Conservation (phyloP, 2,888 invertebrate genomes). For the Meloe dianella region DNA sequence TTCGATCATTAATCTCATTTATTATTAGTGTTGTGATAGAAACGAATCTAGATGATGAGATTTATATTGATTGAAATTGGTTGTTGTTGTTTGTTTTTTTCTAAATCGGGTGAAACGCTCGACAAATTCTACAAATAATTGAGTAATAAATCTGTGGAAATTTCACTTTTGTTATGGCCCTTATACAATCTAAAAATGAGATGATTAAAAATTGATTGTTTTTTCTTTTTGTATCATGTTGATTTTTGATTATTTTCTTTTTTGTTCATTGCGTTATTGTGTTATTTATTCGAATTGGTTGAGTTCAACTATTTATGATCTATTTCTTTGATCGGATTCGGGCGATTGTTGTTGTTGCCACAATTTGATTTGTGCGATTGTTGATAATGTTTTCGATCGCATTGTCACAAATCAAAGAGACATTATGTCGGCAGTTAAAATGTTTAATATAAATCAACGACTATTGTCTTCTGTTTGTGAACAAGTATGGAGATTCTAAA, state of each 20-base stretch:
- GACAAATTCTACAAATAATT: constrained; percentile 10
- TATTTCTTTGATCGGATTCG: constrained; percentile 44
- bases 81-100: neutral
- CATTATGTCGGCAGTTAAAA: constrained; percentile 60
- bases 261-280: neutral
- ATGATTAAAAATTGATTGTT: neutral
- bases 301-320: constrained; percentile 44
- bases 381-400: constrained; percentile 58
- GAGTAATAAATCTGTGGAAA: constrained; percentile 21
- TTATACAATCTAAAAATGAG: neutral
- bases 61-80: neutral
- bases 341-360: constrained; percentile 30
- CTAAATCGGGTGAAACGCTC: no score
- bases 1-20: constrained; percentile 30
- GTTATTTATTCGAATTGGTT: constrained; percentile 42
- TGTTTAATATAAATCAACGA: constrained; percentile 58
- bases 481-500: constrained; percentile 58
- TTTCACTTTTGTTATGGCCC: constrained; percentile 17
- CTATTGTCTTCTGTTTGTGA: constrained; percentile 52
- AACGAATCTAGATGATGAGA: neutral
- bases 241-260: neutral
- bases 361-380: constrained; percentile 55
- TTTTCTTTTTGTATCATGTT: neutral
- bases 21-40: constrained; percentile 11
- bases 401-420: constrained; percentile 60